Percentiles rank a stretch among this genome's conserved stretches.
These are phyloP conservation scores for Zoroaster sp. DNA, from an alignment of 53 echinoderm and acorn worm genomes.

Conservation along the genomic window DNA sequence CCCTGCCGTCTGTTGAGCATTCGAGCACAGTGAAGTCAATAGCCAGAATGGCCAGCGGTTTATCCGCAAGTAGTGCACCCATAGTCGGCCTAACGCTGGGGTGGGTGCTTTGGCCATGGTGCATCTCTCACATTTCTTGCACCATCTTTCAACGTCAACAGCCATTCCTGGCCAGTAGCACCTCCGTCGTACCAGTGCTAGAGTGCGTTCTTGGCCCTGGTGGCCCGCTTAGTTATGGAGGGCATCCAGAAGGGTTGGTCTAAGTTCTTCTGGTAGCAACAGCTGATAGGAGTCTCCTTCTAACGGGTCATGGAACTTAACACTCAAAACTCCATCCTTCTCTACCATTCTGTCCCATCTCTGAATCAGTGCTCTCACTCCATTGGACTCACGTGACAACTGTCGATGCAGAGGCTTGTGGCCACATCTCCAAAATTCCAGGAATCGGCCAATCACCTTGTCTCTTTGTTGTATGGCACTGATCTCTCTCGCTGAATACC, in stretches of 20 bases:
- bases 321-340: neutral
- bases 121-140: constrained; percentile 38
- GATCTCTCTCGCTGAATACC: neutral
- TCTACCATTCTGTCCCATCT: constrained; percentile 5
- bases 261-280: neutral
- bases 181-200: neutral
- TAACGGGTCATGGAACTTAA: neutral
- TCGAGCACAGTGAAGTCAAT: constrained; percentile 22
- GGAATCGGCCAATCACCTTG: neutral
- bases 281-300: neutral
- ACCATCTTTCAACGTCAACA: neutral
- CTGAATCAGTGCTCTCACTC: neutral
- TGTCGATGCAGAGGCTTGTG: neutral
- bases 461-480: neutral
- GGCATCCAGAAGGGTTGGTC: neutral
- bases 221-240: constrained; percentile 13
- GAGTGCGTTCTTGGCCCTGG: constrained; percentile 28
- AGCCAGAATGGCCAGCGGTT: constrained; percentile 13
- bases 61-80: constrained; percentile 26
- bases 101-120: neutral
- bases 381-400: neutral
- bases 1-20: neutral
- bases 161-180: constrained; percentile 22
- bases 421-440: neutral
- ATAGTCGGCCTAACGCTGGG: neutral